These are phyloP conservation scores for Hofmannophila pseudospretella DNA, from an alignment of 2,888 invertebrate genomes.

Conservation along the genomic window DNA sequence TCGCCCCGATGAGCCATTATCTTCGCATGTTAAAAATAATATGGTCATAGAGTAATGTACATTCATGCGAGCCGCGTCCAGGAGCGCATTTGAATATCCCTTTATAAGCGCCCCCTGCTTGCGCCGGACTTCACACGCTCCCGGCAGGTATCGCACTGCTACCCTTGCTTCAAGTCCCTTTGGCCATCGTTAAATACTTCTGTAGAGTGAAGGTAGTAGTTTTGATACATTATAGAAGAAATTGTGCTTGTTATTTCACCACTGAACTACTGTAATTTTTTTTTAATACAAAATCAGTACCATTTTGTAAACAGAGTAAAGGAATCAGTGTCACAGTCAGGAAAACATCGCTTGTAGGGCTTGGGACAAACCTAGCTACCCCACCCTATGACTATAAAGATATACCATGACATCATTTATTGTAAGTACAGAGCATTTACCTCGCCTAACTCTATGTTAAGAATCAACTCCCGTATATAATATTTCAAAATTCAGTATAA, in stretches of 20 bases:
- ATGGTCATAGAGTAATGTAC: constrained; percentile 75
- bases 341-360: too few relatives aligned
- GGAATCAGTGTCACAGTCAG: too few relatives aligned
- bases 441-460: too few relatives aligned
- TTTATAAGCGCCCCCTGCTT: constrained; percentile 51
- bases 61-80: constrained; percentile 74
- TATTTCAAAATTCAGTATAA: too few relatives aligned
- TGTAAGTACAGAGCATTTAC: too few relatives aligned
- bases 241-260: background rate
- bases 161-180: constrained; percentile 15
- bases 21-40: constrained; percentile 76
- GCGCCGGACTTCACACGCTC: constrained; percentile 77
- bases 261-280: too few relatives aligned
- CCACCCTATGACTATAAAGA: too few relatives aligned
- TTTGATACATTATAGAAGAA: background rate
- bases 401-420: too few relatives aligned
- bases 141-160: constrained; percentile 33
- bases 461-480: too few relatives aligned
- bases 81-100: constrained; percentile 72
- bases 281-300: background rate
- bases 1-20: constrained; percentile 77
- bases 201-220: constrained; percentile 24
- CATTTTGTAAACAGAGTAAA: too few relatives aligned
- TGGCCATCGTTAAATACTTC: constrained; percentile 22
- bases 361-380: too few relatives aligned